Evolutionary conservation across 2,113 vertebrate species (phyloP), one percentile per base, ranked within the genome.

Genomic region (Hirundichthys speculiger): DNA sequence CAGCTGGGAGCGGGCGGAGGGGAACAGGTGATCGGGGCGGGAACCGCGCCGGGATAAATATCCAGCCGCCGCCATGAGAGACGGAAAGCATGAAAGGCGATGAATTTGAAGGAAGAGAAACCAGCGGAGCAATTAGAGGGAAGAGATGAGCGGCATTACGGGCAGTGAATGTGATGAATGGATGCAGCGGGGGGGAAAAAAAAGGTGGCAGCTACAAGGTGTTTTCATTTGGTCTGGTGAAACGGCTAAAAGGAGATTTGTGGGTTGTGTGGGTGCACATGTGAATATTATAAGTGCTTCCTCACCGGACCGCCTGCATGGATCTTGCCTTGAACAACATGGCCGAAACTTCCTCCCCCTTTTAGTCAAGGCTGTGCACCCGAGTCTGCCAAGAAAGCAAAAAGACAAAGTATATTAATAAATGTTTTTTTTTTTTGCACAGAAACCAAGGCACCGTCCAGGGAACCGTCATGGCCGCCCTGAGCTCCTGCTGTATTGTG

Each of bases 1-100:
- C 87, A 89, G 87, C 85, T 85, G 85, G 80, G 69, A 83, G 59
- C 69, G 64, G 75, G 58, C 50, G 16, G 67, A 53, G 80, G 71
- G 49, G 68, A 88, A 79, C 69, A 75, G 79, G 81, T 84, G 84
- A 87, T 84, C 50, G 20, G 68, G 71, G 62, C 19, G 54, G 68
- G 69, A 73, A 75, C 71, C 67, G 69, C 14, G 45, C 52, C 13
- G 72, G 83, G 79, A 87, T 68, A 82, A 82, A 83, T 67, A 81
- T 80, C 65, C 12, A 75, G 73, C 70, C 73, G 8, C 52, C 40
- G 66, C 20, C 70, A 87, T 84, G 76, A 82, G 79, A 87, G 60
- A 68, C 54, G 72, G 54, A 61, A 59, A 63, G 41, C 64, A 79
- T 67, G 70, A 81, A 77, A 75, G 59, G 73, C 75, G 48, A 75